A percentile compares a stretch with the other conserved stretches of the same genome.
phyloP scores from a whole-genome alignment of 1,140 invertebrate genomes.

The Andricus grossulariae region DNA sequence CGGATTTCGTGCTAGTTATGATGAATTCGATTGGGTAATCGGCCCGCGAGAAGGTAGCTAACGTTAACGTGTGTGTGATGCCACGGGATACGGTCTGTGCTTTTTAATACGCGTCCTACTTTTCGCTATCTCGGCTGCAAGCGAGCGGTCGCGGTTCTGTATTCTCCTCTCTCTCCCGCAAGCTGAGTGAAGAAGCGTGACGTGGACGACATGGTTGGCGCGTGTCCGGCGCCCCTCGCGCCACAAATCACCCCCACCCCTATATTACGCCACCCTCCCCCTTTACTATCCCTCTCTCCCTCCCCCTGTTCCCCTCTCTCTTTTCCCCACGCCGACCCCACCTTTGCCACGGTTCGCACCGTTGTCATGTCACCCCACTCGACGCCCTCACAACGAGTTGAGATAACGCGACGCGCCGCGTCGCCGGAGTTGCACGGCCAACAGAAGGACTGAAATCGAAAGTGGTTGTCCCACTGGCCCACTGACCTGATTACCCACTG shows the following conservation, averaged over 20 bases:
- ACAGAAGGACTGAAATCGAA: slow-evolving; percentile 74
- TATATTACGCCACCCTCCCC: slow-evolving; percentile 32
- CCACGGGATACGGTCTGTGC: slow-evolving; percentile 70
- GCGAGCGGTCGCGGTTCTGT: neutral
- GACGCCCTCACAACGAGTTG: slow-evolving; percentile 30
- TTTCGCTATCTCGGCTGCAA: slow-evolving; percentile 64
- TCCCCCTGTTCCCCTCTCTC: slow-evolving; percentile 30
- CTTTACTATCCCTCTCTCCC: slow-evolving; percentile 31
- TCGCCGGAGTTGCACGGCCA: slow-evolving; percentile 51
- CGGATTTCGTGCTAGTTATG: slow-evolving; percentile 65
- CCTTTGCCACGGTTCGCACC: neutral
- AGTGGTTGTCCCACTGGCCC: slow-evolving; percentile 75
- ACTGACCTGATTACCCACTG: slow-evolving; percentile 78
- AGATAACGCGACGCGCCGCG: slow-evolving; percentile 58
- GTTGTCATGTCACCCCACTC: neutral
- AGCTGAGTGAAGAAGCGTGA: slow-evolving; percentile 44
- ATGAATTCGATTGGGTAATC: slow-evolving; percentile 73
- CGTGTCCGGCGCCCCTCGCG: slow-evolving; percentile 48
- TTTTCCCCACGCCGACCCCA: neutral
- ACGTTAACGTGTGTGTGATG: slow-evolving; percentile 52
- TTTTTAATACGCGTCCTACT: slow-evolving; percentile 75
- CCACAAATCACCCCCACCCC: slow-evolving; percentile 31
- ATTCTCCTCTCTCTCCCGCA: slow-evolving; percentile 41
- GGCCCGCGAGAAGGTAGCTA: slow-evolving; percentile 51
- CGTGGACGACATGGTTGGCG: slow-evolving; percentile 48